Conservation (phyloP, 2,797 vertebrate genomes). For the Sparus aurata region DNA sequence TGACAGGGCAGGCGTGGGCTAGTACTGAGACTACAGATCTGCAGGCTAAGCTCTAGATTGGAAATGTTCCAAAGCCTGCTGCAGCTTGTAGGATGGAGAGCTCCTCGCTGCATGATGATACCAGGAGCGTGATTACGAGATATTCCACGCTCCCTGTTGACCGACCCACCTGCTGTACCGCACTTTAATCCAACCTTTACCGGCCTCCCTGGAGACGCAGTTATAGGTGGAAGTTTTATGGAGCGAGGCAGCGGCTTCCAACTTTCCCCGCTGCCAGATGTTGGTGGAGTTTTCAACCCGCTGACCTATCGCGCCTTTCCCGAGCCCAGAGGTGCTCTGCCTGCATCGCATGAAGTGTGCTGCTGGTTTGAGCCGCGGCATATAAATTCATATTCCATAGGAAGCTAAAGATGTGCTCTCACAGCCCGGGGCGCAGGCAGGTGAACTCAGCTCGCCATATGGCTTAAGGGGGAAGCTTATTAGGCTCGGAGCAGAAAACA, state of each 20-base stretch:
- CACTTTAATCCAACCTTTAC: conserved; percentile 32
- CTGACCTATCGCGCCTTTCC: conserved; percentile 45
- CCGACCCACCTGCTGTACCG: conserved; percentile 32
- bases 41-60: conserved; percentile 77
- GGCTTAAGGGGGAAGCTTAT: conserved; percentile 71
- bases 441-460: conserved; percentile 65
- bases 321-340: conserved; percentile 25
- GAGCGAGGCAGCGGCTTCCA: neutral
- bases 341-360: conserved; percentile 35
- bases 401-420: conserved; percentile 59
- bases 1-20: conserved; percentile 78
- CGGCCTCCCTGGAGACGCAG: conserved; percentile 11
- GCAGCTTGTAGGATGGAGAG: conserved; percentile 54
- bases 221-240: conserved; percentile 23
- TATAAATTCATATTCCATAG: conserved; percentile 52
- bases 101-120: conserved; percentile 46
- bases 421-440: conserved; percentile 45
- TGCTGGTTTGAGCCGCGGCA: conserved; percentile 40
- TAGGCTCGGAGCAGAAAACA: conserved; percentile 72
- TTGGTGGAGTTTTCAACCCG: conserved; percentile 41
- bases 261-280: conserved; percentile 45
- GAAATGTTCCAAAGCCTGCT: conserved; percentile 69
- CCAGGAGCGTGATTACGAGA: conserved; percentile 36
- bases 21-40: conserved; percentile 76
- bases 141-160: conserved; percentile 33